Percentiles rank a stretch among this genome's conserved stretches.
Evolutionary conservation across 2,888 invertebrate genomes (phyloP).

Genomic region (Caenorhabditis sinica): DNA sequence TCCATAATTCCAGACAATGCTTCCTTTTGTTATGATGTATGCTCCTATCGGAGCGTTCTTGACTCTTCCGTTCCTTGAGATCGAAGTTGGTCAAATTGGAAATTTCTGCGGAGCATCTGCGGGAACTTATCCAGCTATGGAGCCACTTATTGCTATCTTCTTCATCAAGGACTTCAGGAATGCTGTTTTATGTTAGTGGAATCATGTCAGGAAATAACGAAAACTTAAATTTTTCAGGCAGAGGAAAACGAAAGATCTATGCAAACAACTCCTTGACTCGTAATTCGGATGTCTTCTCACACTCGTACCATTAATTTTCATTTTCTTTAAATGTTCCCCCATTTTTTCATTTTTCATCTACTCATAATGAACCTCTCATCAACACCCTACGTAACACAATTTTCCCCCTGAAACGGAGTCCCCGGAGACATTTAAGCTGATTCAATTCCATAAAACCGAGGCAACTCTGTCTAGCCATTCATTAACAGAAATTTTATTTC

Average conservation of each 20-base stretch:
- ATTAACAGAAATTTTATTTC: background rate
- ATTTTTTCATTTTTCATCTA: background rate
- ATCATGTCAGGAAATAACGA: background rate
- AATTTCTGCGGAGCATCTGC: background rate
- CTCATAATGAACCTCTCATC: background rate
- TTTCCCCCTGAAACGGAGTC: background rate
- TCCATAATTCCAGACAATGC: background rate
- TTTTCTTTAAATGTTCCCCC: background rate
- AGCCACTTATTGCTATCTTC: constrained; percentile 8
- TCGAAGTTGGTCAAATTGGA: background rate
- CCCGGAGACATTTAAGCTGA: background rate
- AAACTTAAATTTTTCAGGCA: background rate
- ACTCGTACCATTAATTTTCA: background rate
- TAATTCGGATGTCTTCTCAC: background rate
- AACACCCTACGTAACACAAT: background rate
- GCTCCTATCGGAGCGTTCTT: background rate
- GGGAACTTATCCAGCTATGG: constrained; percentile 6
- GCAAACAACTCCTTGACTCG: background rate
- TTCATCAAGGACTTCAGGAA: constrained; percentile 9
- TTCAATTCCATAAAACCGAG: background rate
- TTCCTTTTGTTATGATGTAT: constrained; percentile 22
- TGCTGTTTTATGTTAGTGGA: background rate
- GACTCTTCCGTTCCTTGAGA: constrained; percentile 12
- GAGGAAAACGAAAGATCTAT: background rate
- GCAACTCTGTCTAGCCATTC: background rate